phyloP scores from a whole-genome alignment of 2,113 vertebrate genomes.

The Phyllostomus discolor region DNA sequence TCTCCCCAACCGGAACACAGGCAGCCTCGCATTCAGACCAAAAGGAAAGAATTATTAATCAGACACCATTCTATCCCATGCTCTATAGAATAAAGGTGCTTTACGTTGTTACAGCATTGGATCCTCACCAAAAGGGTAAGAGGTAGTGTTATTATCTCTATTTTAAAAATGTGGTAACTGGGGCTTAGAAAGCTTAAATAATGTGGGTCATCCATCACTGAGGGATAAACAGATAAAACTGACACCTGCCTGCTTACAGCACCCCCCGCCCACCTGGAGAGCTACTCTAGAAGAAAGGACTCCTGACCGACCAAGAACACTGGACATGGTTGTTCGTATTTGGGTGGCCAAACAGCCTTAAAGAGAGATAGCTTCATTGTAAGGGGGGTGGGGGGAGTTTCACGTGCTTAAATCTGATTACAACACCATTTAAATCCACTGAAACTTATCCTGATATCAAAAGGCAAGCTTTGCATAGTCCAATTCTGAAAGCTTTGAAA shows the following conservation, averaged over 20 bases:
- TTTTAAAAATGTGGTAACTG: constrained; percentile 2
- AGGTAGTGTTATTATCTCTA: background rate
- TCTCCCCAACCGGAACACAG: background rate
- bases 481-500: constrained; percentile 59
- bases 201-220: background rate
- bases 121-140: background rate
- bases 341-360: constrained; percentile 19
- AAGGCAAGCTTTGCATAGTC: constrained; percentile 60
- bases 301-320: background rate
- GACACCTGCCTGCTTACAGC: constrained; percentile 20
- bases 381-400: background rate
- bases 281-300: background rate
- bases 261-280: background rate
- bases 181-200: constrained; percentile 16
- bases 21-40: background rate
- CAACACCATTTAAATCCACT: constrained; percentile 58
- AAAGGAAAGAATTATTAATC: background rate
- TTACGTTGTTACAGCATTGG: background rate
- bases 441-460: constrained; percentile 70
- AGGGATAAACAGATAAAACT: constrained; percentile 25
- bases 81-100: background rate
- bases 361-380: constrained; percentile 11
- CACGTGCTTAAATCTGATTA: constrained; percentile 58
- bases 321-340: background rate
- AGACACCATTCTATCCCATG: background rate